Evolutionary conservation across 2,113 vertebrate species (phyloP), one percentile per base, ranked within the genome.

Genomic region (Hippocampus comes): DNA sequence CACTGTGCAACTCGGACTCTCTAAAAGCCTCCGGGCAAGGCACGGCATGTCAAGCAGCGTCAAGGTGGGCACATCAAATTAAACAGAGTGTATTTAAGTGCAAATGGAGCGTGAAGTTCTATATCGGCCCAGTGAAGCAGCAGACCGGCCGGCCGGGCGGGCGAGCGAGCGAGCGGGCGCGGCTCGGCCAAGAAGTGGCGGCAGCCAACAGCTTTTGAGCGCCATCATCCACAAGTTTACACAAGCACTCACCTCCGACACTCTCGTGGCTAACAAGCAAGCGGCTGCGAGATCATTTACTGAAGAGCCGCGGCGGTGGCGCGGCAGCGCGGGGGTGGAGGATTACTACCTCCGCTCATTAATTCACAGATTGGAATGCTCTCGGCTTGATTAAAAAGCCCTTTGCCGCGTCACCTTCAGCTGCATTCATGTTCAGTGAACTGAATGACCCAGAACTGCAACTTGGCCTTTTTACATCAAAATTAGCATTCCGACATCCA

Each of bases 71-170:
- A 2, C 57, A 60, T 60, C 63, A 64, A 41, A 65, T 65, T 65
- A 65, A 65, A 23, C 38, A 23, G 63, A 23, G 63, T 46, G 21
- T 65, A 65, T 65, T 65, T 65, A 46, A 43, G 63, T 43, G 20
- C 18, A 64, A 64, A 64, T 64, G 63, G 63, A 64, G 63, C 63
- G 42, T 65, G 63, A 46, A 65, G 41, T 65, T 23, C 63, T 7
- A 23, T 43, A 12, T 21, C 42, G n/a, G n/a, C 38, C 41, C 63
- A n/a, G 17, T 10, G 34, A 41, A 41, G 61, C 61, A 21, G 18
- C 61, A 21, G 34, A 63, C 61, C 21, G 34, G 9, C 34, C 1
- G 18, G 59, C 27, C 57, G 55, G 23, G 46, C 46, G 5, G 49
- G 30, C 30, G 30, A 4, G 34, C 34, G 34, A 6, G 34, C 34